These are phyloP conservation scores for Malurus cyaneus DNA, from an alignment of 2,113 vertebrate genomes.

Conservation along the genomic window DNA sequence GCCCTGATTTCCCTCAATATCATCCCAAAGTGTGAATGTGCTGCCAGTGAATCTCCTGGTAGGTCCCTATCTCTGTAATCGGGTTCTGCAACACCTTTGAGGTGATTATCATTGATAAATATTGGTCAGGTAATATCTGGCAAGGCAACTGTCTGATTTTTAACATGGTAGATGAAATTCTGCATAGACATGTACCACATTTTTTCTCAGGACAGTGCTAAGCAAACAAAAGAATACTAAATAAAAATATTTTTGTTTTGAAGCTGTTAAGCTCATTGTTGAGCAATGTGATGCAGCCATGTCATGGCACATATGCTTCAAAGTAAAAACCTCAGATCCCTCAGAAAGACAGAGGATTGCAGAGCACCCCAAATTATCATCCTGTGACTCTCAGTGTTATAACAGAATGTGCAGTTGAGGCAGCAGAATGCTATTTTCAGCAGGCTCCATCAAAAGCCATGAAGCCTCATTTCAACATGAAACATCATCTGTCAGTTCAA, in stretches of 20 bases:
- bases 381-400: neutral
- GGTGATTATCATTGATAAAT: neutral
- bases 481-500: constrained; percentile 19
- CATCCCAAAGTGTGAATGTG: neutral
- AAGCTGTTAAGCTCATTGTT: neutral
- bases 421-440: constrained; percentile 12
- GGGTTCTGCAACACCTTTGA: neutral
- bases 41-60: neutral
- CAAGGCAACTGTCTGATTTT: neutral
- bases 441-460: neutral
- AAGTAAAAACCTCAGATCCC: neutral
- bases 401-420: neutral
- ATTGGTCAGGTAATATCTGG: neutral
- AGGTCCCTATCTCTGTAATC: neutral
- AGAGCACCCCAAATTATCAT: neutral
- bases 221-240: neutral
- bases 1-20: neutral
- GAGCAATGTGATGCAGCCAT: neutral
- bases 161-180: neutral
- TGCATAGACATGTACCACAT: rapidly evolving
- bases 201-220: neutral
- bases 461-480: neutral
- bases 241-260: neutral
- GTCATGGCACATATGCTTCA: neutral
- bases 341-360: neutral